phyloP scores from a whole-genome alignment of 2,797 vertebrate species.

The Crypturellus tataupa region DNA sequence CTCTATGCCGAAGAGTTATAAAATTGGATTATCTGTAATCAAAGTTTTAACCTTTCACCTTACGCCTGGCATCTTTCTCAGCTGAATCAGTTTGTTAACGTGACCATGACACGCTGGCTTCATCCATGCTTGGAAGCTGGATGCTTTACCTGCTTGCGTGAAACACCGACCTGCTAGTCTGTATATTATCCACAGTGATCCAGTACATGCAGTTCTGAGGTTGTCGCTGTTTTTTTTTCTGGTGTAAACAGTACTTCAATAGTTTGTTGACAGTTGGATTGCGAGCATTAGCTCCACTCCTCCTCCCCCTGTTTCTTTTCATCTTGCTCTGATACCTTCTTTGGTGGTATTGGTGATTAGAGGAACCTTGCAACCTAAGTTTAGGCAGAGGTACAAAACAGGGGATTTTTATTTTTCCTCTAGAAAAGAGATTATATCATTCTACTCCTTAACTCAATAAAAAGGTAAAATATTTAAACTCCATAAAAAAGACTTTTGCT shows the following conservation, averaged over 20 bases:
- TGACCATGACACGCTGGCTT: neutral
- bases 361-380: constrained; percentile 54
- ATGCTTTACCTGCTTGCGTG: neutral
- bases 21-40: neutral
- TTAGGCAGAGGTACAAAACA: constrained; percentile 42
- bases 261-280: constrained; percentile 72
- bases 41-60: neutral
- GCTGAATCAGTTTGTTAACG: neutral
- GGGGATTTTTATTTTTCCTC: constrained; percentile 45
- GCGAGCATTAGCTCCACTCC: constrained; percentile 52
- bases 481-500: constrained; percentile 28
- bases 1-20: neutral
- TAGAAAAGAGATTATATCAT: neutral
- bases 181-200: constrained; percentile 42
- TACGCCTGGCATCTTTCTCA: neutral
- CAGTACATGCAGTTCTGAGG: constrained; percentile 41
- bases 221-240: constrained; percentile 41
- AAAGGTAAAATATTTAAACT: constrained; percentile 64
- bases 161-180: constrained; percentile 26
- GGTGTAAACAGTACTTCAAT: constrained; percentile 66
- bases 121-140: neutral
- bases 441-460: neutral
- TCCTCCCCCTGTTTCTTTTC: neutral
- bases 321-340: constrained; percentile 69
- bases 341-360: constrained; percentile 74